Percentiles rank a stretch among this genome's conserved stretches.
phyloP scores from a whole-genome alignment of 2,888 invertebrate genomes.

The Chromoteleia sp. region DNA sequence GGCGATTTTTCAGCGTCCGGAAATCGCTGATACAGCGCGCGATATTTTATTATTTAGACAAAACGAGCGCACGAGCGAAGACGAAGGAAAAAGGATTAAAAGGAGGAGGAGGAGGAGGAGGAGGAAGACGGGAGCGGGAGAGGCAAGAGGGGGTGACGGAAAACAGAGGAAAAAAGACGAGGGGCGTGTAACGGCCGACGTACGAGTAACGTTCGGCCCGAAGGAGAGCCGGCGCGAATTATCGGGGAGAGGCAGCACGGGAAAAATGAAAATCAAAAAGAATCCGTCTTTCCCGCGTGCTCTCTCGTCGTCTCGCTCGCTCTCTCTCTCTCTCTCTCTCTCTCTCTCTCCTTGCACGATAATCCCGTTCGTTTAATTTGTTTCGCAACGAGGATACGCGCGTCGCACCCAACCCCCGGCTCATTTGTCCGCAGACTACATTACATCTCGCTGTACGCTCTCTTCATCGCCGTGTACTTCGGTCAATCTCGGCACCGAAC shows the following conservation, averaged over 20 bases:
- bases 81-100: constrained; percentile 10
- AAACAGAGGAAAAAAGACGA: no score
- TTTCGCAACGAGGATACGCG: constrained; percentile 74
- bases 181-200: constrained; percentile 18
- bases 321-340: no score
- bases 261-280: constrained; percentile 73
- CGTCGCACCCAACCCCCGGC: constrained; percentile 59
- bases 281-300: constrained; percentile 74
- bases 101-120: neutral
- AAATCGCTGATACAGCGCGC: constrained; percentile 16
- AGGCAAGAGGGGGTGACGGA: constrained; percentile 7
- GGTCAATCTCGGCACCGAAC: constrained; percentile 59
- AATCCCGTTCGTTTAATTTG: constrained; percentile 82
- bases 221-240: constrained; percentile 56
- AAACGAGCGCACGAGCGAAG: constrained; percentile 59
- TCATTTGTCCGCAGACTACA: constrained; percentile 64
- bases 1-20: constrained; percentile 1
- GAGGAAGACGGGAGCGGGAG: neutral
- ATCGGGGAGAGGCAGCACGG: constrained; percentile 65
- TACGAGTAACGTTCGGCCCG: constrained; percentile 8
- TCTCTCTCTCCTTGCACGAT: constrained; percentile 76
- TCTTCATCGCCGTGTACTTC: constrained; percentile 53
- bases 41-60: constrained; percentile 34
- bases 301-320: no score
- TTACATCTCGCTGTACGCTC: no score